phyloP scores from a whole-genome alignment of 2,113 vertebrate species.

The Lepus americanus region DNA sequence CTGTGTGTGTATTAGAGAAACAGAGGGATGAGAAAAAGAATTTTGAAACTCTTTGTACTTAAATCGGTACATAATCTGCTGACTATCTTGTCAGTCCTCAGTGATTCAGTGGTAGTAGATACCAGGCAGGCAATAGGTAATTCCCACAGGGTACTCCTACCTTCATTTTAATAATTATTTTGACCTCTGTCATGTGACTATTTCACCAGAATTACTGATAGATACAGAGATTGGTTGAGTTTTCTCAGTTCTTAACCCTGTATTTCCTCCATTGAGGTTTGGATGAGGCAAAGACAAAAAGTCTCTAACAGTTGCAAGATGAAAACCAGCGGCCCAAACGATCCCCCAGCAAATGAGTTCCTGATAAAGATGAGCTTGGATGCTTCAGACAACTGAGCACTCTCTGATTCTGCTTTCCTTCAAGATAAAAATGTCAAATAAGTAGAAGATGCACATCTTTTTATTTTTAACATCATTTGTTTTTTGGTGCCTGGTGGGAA shows the following conservation, averaged over 20 bases:
- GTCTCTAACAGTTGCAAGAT: neutral
- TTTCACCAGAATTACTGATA: conserved; percentile 28
- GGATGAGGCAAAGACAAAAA: conserved; percentile 18
- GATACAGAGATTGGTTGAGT: neutral
- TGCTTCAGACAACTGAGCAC: neutral
- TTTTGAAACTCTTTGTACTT: neutral
- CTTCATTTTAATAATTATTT: conserved; percentile 20
- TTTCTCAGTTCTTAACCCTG: conserved; percentile 16
- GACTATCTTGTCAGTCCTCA: neutral
- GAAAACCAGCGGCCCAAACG: neutral
- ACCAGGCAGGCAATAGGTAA: neutral
- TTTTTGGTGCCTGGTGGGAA: neutral
- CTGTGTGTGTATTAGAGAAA: neutral
- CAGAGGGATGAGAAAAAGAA: neutral
- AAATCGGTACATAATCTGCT: neutral
- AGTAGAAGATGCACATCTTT: neutral
- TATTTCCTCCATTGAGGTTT: conserved; percentile 22
- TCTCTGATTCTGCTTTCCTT: conserved; percentile 12
- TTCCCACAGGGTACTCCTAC: neutral
- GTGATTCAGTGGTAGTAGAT: neutral
- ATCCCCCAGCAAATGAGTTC: conserved; percentile 1
- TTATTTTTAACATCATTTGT: neutral
- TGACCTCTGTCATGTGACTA: neutral
- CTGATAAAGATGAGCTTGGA: neutral
- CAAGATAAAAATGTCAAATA: conserved; percentile 4